Conservation (phyloP, 2,888 invertebrate genomes). For the Allophyes oxyacanthae region DNA sequence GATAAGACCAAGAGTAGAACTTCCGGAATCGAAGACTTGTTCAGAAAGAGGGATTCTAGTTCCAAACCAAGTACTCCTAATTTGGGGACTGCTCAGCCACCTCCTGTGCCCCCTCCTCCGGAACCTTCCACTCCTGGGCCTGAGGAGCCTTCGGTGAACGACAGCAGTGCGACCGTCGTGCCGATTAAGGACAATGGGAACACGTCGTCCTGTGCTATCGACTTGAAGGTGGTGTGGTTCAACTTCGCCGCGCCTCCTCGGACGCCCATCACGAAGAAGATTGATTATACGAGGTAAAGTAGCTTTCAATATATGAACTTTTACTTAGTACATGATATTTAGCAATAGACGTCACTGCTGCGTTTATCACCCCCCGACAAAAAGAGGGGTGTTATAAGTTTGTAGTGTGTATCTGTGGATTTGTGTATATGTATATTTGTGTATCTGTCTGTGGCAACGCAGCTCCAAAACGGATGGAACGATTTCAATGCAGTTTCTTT, state of each 20-base stretch:
- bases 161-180: slow-evolving; percentile 76
- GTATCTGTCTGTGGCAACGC: too few relatives aligned
- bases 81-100: slow-evolving; percentile 79
- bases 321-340: not conserved
- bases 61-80: slow-evolving; percentile 90
- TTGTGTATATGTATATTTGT: too few relatives aligned
- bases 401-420: too few relatives aligned
- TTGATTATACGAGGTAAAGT: slow-evolving; percentile 95
- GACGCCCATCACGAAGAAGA: slow-evolving; percentile 97
- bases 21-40: slow-evolving; percentile 84
- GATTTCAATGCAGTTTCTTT: too few relatives aligned
- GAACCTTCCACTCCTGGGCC: slow-evolving; percentile 78
- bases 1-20: slow-evolving; percentile 75
- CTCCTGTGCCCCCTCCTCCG: slow-evolving; percentile 71
- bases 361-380: too few relatives aligned
- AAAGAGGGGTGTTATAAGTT: too few relatives aligned
- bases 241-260: slow-evolving; percentile 99
- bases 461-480: too few relatives aligned
- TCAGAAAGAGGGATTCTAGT: slow-evolving; percentile 88
- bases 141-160: slow-evolving; percentile 78
- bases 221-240: slow-evolving; percentile 97
- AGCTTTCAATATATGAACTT: not conserved
- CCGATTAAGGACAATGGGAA: slow-evolving; percentile 92
- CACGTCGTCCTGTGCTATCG: slow-evolving; percentile 95
- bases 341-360: too few relatives aligned